Conservation (phyloP, 2,888 invertebrate species). For the Petrophora chlorosata region DNA sequence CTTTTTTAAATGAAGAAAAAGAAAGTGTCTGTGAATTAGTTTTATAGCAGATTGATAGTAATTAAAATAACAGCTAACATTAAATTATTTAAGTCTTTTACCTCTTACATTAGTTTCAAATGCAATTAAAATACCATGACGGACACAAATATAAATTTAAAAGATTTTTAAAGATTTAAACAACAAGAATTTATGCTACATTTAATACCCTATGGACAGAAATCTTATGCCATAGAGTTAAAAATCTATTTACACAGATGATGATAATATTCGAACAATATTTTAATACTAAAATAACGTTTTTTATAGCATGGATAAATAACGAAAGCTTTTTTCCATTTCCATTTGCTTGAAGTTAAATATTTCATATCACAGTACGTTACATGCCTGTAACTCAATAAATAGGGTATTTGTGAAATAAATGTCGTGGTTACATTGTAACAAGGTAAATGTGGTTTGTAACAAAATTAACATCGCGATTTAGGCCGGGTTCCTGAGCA, state of each 20-base stretch:
- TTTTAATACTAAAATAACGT: constrained; percentile 25
- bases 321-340: constrained; percentile 26
- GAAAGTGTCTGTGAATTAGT: neutral
- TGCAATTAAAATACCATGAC: constrained; percentile 25
- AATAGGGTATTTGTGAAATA: constrained; percentile 40
- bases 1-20: too few species aligned
- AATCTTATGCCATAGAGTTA: constrained; percentile 57
- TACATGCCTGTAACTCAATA: constrained; percentile 44
- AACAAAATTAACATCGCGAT: constrained; percentile 32
- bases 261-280: constrained; percentile 40
- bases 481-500: constrained; percentile 77
- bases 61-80: constrained; percentile 29
- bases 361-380: constrained; percentile 74
- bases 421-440: constrained; percentile 30
- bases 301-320: constrained; percentile 15
- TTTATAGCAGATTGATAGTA: neutral
- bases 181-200: constrained; percentile 21
- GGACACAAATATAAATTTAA: constrained; percentile 27
- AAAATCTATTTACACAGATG: constrained; percentile 67
- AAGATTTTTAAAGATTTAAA: constrained; percentile 25
- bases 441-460: constrained; percentile 41
- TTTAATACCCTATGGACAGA: constrained; percentile 60
- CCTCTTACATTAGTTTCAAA: constrained; percentile 34
- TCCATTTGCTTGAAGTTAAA: constrained; percentile 22
- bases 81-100: constrained; percentile 39